Percentiles rank a stretch among this genome's conserved stretches.
These are phyloP conservation scores for Tipula vernalis DNA, from an alignment of 2,888 invertebrate species.

Conservation along the genomic window DNA sequence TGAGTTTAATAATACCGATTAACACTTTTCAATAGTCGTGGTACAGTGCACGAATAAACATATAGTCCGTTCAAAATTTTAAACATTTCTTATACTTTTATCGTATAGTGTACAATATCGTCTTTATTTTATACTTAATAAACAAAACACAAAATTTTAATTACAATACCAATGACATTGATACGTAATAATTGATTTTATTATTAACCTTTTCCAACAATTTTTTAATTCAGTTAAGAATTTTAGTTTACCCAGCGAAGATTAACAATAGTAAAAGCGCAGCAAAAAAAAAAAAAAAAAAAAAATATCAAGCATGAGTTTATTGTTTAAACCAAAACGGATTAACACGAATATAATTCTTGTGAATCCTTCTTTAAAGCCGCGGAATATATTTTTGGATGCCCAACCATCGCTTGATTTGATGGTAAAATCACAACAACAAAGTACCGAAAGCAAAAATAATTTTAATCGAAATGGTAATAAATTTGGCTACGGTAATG, in stretches of 20 bases:
- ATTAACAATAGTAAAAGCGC: not conserved
- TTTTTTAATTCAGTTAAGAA: not conserved
- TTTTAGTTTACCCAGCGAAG: not conserved
- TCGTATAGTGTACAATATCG: not conserved
- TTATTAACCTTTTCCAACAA: not conserved
- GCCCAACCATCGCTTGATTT: not conserved
- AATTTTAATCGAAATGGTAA: not conserved
- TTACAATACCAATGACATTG: conserved; percentile 8
- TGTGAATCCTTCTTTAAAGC: not conserved
- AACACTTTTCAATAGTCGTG: not conserved
- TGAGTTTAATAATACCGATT: not conserved
- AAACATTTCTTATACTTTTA: not conserved
- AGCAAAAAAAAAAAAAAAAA: too few relatives aligned
- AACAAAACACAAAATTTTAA: not conserved
- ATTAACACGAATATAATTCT: not conserved
- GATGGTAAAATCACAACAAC: not conserved
- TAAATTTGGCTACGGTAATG: not conserved
- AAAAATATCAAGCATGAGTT: not conserved
- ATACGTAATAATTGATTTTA: conserved; percentile 6
- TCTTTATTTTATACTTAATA: not conserved
- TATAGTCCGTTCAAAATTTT: not conserved
- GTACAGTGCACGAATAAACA: not conserved
- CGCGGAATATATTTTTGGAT: not conserved
- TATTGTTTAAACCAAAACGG: not conserved
- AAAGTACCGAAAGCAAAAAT: not conserved